A percentile compares a stretch with the other conserved stretches of the same genome.
Evolutionary conservation across 1,140 invertebrate species (phyloP).

Genomic region (Panagrolaimus sp.): DNA sequence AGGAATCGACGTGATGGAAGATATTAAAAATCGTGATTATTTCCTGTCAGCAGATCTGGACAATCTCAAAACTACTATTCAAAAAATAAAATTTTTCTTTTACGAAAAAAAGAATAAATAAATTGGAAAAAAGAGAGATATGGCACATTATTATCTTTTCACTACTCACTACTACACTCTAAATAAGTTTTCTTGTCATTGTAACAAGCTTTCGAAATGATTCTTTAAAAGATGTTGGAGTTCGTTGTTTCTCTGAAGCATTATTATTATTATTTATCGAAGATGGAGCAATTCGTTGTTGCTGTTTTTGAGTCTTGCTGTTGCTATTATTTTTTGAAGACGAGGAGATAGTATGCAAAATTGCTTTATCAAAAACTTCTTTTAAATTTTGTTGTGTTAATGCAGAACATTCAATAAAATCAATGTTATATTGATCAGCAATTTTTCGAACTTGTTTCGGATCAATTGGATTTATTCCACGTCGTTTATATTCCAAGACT

Average conservation of each 20-base stretch:
- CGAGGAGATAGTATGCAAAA: constrained; percentile 16
- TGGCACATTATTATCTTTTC: background rate
- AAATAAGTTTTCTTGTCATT: constrained; percentile 7
- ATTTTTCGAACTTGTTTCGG: constrained; percentile 64
- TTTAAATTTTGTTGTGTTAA: constrained; percentile 86
- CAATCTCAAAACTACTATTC: no score
- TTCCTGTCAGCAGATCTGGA: no score
- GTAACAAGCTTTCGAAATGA: constrained; percentile 9
- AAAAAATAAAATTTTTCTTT: no score
- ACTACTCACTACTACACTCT: no score
- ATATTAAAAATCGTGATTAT: no score
- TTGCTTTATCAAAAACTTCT: constrained; percentile 69
- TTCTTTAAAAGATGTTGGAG: background rate
- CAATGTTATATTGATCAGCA: constrained; percentile 64
- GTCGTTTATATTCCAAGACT: background rate
- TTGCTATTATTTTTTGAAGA: background rate
- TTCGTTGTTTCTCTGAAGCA: background rate
- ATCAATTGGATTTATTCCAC: constrained; percentile 66
- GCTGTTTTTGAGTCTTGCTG: background rate
- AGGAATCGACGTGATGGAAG: no score
- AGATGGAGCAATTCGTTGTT: background rate
- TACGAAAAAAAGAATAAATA: no score
- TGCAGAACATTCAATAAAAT: constrained; percentile 82
- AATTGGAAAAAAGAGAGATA: no score
- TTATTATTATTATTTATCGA: background rate